Base-by-base conservation (phyloP, 2,113 vertebrate genomes). In the Heterocephalus glaber region DNA sequence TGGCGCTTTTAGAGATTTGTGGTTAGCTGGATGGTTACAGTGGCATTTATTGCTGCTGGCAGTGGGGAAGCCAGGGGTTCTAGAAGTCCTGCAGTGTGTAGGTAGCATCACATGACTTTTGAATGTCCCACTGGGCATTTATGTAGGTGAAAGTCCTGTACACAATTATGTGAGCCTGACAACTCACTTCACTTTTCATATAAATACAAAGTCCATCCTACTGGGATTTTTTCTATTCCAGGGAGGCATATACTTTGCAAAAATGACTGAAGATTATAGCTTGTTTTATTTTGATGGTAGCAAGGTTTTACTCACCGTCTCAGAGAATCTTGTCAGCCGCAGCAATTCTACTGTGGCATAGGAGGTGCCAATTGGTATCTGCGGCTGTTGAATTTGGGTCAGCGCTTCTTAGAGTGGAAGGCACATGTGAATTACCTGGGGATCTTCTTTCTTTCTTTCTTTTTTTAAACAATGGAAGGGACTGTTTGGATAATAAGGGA, bases 201-300 rank as follows among this genome's bases (percentile, higher is more conserved):
- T 33, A 72, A 95, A 91, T 54, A 92, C 49, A 47, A 89, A 97
- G 61, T 76, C 79, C 22, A 56, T 80, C 81, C n/a, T 68, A 70
- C 58, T 44, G 74, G 85, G 83, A 93, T 96, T 98, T 97, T 58
- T 95, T 84, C 92, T 95, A 86, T 91, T 89, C 66, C 74, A 95
- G 86, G 61, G 56, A 97, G 82, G 93, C 47, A 96, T 90, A 96
- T 76, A 38, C 54, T 70, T 94, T 76, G 83, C 49, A 91, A 96
- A 96, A 96, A 38, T 66, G 74, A 96, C 86, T 89, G 83, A 65
- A 95, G 63, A 94, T 81, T 81, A 65, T 80, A 58, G 26, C 61
- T 79, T 92, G 33, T 68, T 97, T 83, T 97, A 70, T 93, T 94
- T 30, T 41, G 80, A 95, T 17, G 77, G 7, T 90, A 84, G 54